These are phyloP conservation scores for Raphicerus campestris DNA, from an alignment of 2,113 vertebrate genomes.

Conservation along the genomic window DNA sequence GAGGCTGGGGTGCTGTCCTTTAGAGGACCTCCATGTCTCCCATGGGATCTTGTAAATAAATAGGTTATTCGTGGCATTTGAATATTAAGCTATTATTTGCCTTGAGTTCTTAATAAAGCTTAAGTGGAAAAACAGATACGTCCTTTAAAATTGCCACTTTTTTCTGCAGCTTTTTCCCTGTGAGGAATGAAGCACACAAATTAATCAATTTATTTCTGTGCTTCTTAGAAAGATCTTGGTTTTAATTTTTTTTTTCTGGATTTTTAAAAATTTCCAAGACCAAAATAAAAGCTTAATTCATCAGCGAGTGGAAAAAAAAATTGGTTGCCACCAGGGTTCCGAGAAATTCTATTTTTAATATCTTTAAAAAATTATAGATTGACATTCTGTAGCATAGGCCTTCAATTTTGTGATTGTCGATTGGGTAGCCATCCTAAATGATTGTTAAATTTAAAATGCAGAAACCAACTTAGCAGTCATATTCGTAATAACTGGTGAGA, in stretches of 20 bases:
- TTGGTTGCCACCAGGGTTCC: neutral
- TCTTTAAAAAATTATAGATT: neutral
- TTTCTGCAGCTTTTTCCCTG: neutral
- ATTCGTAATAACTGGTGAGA: neutral
- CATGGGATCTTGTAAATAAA: neutral
- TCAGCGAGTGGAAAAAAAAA: neutral
- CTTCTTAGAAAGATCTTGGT: neutral
- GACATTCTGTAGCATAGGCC: neutral
- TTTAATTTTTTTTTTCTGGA: neutral
- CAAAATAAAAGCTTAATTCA: neutral
- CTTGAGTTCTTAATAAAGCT: neutral
- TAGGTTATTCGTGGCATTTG: neutral
- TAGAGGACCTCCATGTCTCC: neutral
- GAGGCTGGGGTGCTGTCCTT: neutral
- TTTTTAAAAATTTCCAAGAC: neutral
- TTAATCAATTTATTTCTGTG: neutral
- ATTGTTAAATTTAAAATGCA: neutral
- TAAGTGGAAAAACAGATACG: neutral
- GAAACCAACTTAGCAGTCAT: neutral
- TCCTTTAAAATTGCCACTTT: neutral
- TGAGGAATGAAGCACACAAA: neutral
- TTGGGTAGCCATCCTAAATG: neutral
- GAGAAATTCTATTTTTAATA: neutral
- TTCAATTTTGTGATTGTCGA: neutral
- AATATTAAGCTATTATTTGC: slow-evolving; percentile 27